A percentile compares a stretch with the other conserved stretches of the same genome.
phyloP scores from a whole-genome alignment of 2,113 vertebrate genomes.

The Alectura lathami region DNA sequence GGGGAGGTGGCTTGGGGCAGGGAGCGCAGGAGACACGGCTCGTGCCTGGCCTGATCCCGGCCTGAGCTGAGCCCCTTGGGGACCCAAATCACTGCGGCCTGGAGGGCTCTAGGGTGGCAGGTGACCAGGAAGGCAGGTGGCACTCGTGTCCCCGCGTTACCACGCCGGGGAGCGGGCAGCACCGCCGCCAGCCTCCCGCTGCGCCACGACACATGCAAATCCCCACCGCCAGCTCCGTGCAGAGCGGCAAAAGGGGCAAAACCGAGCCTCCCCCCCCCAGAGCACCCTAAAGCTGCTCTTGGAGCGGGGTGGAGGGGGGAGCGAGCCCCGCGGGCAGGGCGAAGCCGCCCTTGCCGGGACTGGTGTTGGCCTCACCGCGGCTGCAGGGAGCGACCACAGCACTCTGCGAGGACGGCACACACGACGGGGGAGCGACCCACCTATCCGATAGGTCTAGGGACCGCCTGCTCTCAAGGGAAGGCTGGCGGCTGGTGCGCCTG shows the following conservation, averaged over 20 bases:
- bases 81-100: not conserved
- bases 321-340: not conserved
- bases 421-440: constrained; percentile 83
- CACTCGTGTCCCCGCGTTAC: not conserved
- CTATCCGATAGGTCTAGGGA: constrained; percentile 87
- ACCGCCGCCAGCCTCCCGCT: accelerated
- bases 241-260: not conserved
- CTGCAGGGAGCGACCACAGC: constrained; percentile 58
- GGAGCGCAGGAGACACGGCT: not conserved
- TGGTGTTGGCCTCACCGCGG: constrained; percentile 65
- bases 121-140: not conserved
- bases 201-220: not conserved
- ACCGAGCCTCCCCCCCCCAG: not conserved
- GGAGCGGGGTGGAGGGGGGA: accelerated
- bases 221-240: not conserved
- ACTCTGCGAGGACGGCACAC: constrained; percentile 57
- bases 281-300: not conserved
- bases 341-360: constrained; percentile 39
- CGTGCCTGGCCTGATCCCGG: not conserved
- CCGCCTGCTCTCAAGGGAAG: constrained; percentile 92
- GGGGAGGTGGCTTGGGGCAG: not conserved
- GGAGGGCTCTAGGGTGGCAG: not conserved
- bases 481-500: constrained; percentile 88
- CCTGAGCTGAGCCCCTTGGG: not conserved
- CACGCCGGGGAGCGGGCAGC: not conserved